Conservation (phyloP, 2,113 vertebrate species). For the Copsychus sechellarum region DNA sequence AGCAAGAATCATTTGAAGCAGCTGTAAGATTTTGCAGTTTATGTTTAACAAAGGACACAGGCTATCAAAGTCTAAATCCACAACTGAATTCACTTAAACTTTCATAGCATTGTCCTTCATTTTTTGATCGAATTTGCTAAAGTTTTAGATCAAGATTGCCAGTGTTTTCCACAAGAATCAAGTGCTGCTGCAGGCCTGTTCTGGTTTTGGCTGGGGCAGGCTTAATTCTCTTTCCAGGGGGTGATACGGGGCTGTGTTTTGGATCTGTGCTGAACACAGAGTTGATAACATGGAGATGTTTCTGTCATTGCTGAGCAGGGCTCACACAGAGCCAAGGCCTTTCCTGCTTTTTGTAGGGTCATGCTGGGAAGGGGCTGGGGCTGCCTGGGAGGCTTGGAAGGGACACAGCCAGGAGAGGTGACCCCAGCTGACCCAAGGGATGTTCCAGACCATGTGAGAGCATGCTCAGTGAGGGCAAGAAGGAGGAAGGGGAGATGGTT, state of each 20-base stretch:
- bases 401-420: not conserved
- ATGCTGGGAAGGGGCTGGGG: not conserved
- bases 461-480: not conserved
- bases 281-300: not conserved
- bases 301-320: not conserved
- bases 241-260: not conserved
- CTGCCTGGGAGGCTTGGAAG: not conserved
- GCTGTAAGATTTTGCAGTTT: not conserved
- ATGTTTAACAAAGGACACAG: not conserved
- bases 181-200: not conserved
- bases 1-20: constrained; percentile 11
- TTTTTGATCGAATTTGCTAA: not conserved
- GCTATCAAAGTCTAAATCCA: not conserved
- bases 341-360: not conserved
- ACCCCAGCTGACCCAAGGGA: not conserved
- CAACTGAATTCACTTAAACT: not conserved
- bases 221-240: not conserved
- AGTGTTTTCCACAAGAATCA: not conserved
- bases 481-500: not conserved
- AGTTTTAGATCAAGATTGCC: not conserved
- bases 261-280: not conserved
- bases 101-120: not conserved
- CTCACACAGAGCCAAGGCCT: not conserved
- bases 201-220: not conserved
- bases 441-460: not conserved